Percentiles rank a stretch among this genome's conserved stretches.
phyloP scores from a whole-genome alignment of 2,113 vertebrate species.

The Plotosus lineatus region DNA sequence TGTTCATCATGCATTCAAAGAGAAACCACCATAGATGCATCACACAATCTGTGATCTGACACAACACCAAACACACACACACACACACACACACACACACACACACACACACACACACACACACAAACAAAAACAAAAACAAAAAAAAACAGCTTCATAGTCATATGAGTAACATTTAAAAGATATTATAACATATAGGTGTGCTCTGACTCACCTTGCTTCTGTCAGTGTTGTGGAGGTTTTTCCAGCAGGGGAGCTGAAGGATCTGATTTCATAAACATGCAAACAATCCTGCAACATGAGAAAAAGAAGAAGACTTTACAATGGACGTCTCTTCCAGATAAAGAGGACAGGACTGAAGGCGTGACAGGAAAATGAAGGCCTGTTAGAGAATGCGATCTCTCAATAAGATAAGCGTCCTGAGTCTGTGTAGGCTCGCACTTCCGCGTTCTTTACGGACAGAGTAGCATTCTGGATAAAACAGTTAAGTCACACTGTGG shows the following conservation, averaged over 20 bases:
- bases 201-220: background rate
- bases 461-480: constrained; percentile 12
- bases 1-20: background rate
- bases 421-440: background rate
- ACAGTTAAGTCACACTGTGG: background rate
- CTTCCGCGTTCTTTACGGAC: background rate
- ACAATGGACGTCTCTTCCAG: background rate
- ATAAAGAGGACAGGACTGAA: constrained; percentile 27
- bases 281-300: background rate
- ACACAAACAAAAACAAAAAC: too few species aligned
- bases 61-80: constrained; percentile 52
- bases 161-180: constrained; percentile 38
- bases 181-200: constrained; percentile 10
- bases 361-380: constrained; percentile 25
- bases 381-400: constrained; percentile 23
- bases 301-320: background rate
- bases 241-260: background rate
- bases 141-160: constrained; percentile 23
- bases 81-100: too few species aligned
- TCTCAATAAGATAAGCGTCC: constrained; percentile 33
- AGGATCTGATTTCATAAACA: background rate
- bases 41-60: constrained; percentile 45
- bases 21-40: background rate
- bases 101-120: too few species aligned
- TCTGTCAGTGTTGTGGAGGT: background rate